These are phyloP conservation scores for Caenorhabditis macrosperma DNA, from an alignment of 2,888 invertebrate species.

Conservation along the genomic window DNA sequence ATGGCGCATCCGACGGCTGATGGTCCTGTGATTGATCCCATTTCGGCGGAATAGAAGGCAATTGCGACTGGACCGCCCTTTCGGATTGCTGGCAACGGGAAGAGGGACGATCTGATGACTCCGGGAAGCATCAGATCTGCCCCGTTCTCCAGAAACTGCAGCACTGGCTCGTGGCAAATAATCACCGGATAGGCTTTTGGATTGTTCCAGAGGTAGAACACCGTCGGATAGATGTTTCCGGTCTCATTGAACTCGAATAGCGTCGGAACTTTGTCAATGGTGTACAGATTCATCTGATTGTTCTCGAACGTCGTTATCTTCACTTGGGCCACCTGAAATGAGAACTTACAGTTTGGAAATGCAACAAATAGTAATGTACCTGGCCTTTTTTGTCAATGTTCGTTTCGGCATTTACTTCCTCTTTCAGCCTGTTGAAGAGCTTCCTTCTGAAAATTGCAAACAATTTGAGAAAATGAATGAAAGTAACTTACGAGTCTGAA, in stretches of 20 bases:
- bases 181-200: constrained; percentile 68
- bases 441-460: constrained; percentile 51
- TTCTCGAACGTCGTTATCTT: constrained; percentile 63
- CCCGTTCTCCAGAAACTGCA: constrained; percentile 73
- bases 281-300: constrained; percentile 67
- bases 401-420: constrained; percentile 37
- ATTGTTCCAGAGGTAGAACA: constrained; percentile 68
- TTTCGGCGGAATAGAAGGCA: constrained; percentile 38
- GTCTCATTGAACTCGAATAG: constrained; percentile 71
- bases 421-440: constrained; percentile 51
- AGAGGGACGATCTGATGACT: constrained; percentile 44
- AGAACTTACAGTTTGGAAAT: neutral
- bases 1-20: constrained; percentile 74
- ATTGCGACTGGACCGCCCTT: constrained; percentile 69
- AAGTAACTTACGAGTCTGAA: constrained; percentile 73
- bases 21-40: constrained; percentile 65
- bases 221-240: constrained; percentile 67
- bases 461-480: neutral
- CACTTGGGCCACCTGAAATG: constrained; percentile 62
- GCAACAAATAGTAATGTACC: too few relatives aligned
- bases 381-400: constrained; percentile 51
- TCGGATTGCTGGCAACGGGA: constrained; percentile 64
- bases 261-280: constrained; percentile 71
- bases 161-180: constrained; percentile 69
- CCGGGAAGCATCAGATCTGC: constrained; percentile 79